A percentile compares a stretch with the other conserved stretches of the same genome.
Evolutionary conservation across 2,888 invertebrate genomes (phyloP).

Genomic region (Drosophila colorata): DNA sequence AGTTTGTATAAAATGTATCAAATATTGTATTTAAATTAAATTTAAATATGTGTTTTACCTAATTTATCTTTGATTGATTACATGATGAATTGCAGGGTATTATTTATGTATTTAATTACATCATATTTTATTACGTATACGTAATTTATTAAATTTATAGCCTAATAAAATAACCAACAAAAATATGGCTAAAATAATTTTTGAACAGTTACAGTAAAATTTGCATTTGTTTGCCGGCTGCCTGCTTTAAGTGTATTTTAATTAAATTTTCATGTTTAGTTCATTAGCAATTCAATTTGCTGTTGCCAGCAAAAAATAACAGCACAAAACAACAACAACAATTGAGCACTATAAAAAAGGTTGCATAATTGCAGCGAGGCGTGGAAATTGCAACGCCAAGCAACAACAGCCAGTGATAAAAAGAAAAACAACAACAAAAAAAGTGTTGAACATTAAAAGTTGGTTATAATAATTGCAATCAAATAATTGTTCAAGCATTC

Average conservation of each 20-base stretch:
- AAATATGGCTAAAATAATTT: conserved; percentile 35
- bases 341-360: conserved; percentile 45
- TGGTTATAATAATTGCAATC: conserved; percentile 49
- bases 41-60: not conserved
- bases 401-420: not conserved
- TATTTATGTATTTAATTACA: not conserved
- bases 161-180: not conserved
- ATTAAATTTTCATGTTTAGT: conserved; percentile 70
- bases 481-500: conserved; percentile 44
- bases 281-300: conserved; percentile 76
- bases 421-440: conserved; percentile 24
- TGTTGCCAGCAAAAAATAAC: conserved; percentile 38
- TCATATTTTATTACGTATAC: conserved; percentile 1
- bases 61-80: not conserved
- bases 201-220: conserved; percentile 37
- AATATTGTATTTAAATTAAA: not conserved
- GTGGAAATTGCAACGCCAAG: conserved; percentile 46
- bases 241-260: conserved; percentile 59
- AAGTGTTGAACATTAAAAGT: conserved; percentile 44
- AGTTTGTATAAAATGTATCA: too few relatives aligned
- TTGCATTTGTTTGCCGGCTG: conserved; percentile 42
- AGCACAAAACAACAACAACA: conserved; percentile 26
- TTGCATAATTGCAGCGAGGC: conserved; percentile 67
- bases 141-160: conserved; percentile 19
- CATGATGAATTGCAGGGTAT: not conserved